A percentile compares a stretch with the other conserved stretches of the same genome.
Evolutionary conservation across 2,888 invertebrate genomes (phyloP).

Genomic region (Papilio gigon): DNA sequence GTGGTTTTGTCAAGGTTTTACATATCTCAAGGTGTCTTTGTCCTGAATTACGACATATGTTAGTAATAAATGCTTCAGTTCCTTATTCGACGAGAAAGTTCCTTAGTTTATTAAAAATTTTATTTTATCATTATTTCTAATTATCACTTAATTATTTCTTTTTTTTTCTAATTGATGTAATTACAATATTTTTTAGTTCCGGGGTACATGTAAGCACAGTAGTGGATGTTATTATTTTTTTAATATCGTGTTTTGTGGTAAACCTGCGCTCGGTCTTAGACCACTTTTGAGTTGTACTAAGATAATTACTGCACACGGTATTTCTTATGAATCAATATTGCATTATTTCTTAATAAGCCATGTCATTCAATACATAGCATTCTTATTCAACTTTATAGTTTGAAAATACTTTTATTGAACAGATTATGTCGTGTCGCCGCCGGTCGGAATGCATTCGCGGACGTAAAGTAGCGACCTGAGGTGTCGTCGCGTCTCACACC

Average conservation of each 20-base stretch:
- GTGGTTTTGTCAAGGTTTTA: background rate
- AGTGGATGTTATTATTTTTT: background rate
- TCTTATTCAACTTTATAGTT: too few relatives aligned
- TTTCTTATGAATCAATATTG: constrained; percentile 31
- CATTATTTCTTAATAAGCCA: constrained; percentile 19
- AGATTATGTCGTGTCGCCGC: constrained; percentile 80
- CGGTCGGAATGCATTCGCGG: constrained; percentile 82
- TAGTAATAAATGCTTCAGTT: constrained; percentile 25
- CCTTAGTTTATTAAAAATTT: constrained; percentile 8
- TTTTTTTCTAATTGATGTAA: background rate
- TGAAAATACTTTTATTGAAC: too few relatives aligned
- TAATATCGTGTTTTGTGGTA: constrained; percentile 9
- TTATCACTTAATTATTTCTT: background rate
- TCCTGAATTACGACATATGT: background rate
- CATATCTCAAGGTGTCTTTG: constrained; percentile 10
- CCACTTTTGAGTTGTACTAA: constrained; percentile 8
- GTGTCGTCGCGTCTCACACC: constrained; percentile 77
- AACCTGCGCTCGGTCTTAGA: constrained; percentile 16
- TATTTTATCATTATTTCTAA: background rate
- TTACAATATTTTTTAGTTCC: background rate
- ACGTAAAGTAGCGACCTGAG: constrained; percentile 80
- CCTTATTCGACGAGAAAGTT: constrained; percentile 22
- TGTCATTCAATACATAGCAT: constrained; percentile 28
- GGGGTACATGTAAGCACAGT: constrained; percentile 9
- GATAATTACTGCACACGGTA: constrained; percentile 34